A percentile compares a stretch with the other conserved stretches of the same genome.
Evolutionary conservation across 2,797 vertebrate species (phyloP).

Genomic region (Lerista edwardsae): DNA sequence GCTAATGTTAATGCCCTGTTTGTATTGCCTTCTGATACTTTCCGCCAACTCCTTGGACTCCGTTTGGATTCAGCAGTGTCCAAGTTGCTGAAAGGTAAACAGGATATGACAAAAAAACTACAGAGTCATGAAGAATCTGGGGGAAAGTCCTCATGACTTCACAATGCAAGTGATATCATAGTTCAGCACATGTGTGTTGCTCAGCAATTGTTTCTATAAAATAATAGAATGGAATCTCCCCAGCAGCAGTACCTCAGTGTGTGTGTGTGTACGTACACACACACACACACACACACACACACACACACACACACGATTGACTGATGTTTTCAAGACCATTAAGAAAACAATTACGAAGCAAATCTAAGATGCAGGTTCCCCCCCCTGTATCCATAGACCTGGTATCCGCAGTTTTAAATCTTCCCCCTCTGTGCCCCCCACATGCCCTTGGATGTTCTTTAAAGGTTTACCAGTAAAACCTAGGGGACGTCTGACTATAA

Average conservation of each 20-base stretch:
- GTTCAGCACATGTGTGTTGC: slow-evolving; percentile 8
- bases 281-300: no score
- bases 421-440: no score
- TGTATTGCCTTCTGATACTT: slow-evolving; percentile 26
- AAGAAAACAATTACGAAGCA: no score
- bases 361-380: no score
- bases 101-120: background rate
- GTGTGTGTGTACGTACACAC: no score
- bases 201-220: slow-evolving; percentile 27
- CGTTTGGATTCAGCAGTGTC: slow-evolving; percentile 23
- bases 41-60: slow-evolving; percentile 30
- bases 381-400: no score
- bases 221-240: slow-evolving; percentile 33
- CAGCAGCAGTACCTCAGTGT: slow-evolving; percentile 9
- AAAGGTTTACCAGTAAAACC: no score
- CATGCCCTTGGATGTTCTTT: no score
- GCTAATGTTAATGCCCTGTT: slow-evolving; percentile 50
- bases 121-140: background rate
- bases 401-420: no score
- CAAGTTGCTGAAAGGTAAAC: slow-evolving; percentile 23
- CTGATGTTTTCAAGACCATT: no score
- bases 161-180: slow-evolving; percentile 19
- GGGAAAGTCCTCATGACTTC: slow-evolving; percentile 23
- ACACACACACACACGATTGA: no score
- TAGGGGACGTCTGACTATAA: no score